A percentile compares a stretch with the other conserved stretches of the same genome.
Conservation (phyloP, 2,888 invertebrate genomes). For the Troides aeacus region DNA sequence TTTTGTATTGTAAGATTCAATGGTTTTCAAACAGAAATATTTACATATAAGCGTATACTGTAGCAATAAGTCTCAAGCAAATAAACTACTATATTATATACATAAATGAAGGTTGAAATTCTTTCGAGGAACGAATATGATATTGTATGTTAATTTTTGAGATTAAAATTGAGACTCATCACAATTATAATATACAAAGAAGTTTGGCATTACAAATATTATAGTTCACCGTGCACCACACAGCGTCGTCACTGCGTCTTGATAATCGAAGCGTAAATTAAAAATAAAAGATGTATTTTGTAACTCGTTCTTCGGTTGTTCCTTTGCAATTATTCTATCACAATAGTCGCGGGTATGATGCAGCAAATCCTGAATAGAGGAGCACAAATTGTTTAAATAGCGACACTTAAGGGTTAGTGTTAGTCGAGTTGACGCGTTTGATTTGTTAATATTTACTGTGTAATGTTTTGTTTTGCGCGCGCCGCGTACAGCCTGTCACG, state of each 20-base stretch:
- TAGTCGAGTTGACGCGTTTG: slow-evolving; percentile 47
- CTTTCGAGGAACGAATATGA: slow-evolving; percentile 27
- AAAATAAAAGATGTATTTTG: too few species aligned
- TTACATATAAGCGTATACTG: slow-evolving; percentile 15
- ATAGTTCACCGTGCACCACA: not conserved
- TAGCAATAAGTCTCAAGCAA: slow-evolving; percentile 12
- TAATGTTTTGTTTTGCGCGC: slow-evolving; percentile 28
- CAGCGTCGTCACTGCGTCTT: too few species aligned
- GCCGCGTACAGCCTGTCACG: slow-evolving; percentile 16
- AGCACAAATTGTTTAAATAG: slow-evolving; percentile 24
- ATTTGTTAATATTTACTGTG: slow-evolving; percentile 39
- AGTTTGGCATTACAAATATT: not conserved
- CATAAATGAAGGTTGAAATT: not conserved
- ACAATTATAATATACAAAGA: slow-evolving; percentile 5
- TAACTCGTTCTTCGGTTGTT: too few species aligned
- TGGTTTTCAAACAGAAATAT: slow-evolving; percentile 13
- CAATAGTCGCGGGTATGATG: too few species aligned
- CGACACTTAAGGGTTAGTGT: slow-evolving; percentile 42
- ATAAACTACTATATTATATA: slow-evolving; percentile 13
- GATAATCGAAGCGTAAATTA: too few species aligned
- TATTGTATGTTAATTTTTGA: slow-evolving; percentile 14
- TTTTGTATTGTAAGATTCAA: slow-evolving; percentile 7
- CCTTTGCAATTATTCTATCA: too few species aligned
- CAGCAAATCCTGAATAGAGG: slow-evolving; percentile 5
- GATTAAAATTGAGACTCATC: slow-evolving; percentile 8